Conservation (phyloP, 37 sponge, comb jelly and placozoan genomes). For the Dysidea cf. avara region DNA sequence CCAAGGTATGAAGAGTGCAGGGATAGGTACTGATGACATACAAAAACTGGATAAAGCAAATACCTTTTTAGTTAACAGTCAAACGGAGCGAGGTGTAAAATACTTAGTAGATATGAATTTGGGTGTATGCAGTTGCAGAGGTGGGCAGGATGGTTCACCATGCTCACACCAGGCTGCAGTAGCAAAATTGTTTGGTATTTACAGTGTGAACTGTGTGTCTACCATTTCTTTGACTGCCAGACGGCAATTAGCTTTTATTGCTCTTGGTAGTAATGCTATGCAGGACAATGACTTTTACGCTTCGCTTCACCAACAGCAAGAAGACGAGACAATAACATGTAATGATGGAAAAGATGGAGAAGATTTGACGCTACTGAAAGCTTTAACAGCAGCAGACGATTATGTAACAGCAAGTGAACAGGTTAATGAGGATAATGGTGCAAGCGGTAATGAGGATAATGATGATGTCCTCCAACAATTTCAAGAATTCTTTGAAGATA, state of each 20-base stretch:
- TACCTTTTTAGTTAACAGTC: constrained; percentile 23
- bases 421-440: no score
- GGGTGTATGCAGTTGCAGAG: constrained; percentile 32
- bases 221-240: constrained; percentile 1
- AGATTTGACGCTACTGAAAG: no score
- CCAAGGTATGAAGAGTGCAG: constrained; percentile 1
- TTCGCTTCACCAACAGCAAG: neutral
- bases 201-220: neutral
- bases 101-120: constrained; percentile 35
- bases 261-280: constrained; percentile 3
- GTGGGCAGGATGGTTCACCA: constrained; percentile 36
- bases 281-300: neutral
- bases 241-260: neutral
- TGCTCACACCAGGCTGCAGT: constrained; percentile 23
- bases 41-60: constrained; percentile 18
- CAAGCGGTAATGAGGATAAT: no score
- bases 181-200: neutral
- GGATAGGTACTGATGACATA: neutral
- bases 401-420: no score
- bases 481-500: neutral
- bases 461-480: neutral
- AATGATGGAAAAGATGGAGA: no score
- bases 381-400: no score
- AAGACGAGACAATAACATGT: neutral
- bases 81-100: constrained; percentile 21